Conservation (phyloP, 2,113 vertebrate genomes). For the Chascanopsetta lugubris region DNA sequence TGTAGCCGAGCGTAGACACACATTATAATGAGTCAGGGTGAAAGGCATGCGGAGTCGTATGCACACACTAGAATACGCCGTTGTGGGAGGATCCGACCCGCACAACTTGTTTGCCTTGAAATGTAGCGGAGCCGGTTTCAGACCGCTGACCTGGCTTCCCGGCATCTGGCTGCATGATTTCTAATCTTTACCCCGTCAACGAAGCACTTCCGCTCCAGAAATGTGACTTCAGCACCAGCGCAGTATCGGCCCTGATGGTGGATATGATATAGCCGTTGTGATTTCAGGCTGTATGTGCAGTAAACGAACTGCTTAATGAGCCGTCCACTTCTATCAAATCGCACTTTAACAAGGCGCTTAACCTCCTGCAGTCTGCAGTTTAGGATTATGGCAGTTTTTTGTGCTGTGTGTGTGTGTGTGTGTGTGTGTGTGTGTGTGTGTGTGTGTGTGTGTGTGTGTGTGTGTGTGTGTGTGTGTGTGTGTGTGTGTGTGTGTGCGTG, state of each 20-base stretch:
- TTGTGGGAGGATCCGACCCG: constrained; percentile 50
- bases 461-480: neutral
- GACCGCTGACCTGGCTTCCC: constrained; percentile 10
- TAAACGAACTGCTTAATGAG: constrained; percentile 42
- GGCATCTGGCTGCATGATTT: neutral
- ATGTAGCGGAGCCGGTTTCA: constrained; percentile 74
- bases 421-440: neutral
- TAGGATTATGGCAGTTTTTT: neutral
- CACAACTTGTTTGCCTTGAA: constrained; percentile 57
- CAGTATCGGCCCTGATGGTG: neutral
- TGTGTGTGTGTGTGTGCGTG: neutral
- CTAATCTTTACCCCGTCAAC: neutral
- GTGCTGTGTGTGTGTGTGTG: neutral
- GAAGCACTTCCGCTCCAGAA: neutral
- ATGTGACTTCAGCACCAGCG: neutral
- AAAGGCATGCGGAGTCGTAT: constrained; percentile 21
- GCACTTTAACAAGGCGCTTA: constrained; percentile 53
- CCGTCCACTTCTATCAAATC: constrained; percentile 39
- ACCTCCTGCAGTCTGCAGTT: constrained; percentile 35
- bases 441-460: neutral
- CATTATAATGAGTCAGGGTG: neutral
- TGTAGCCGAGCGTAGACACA: neutral
- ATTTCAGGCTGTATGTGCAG: constrained; percentile 9
- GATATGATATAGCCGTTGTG: constrained; percentile 1
- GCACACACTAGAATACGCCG: neutral